Conservation (phyloP, 2,888 invertebrate genomes). For the Drosophila crucigera region DNA sequence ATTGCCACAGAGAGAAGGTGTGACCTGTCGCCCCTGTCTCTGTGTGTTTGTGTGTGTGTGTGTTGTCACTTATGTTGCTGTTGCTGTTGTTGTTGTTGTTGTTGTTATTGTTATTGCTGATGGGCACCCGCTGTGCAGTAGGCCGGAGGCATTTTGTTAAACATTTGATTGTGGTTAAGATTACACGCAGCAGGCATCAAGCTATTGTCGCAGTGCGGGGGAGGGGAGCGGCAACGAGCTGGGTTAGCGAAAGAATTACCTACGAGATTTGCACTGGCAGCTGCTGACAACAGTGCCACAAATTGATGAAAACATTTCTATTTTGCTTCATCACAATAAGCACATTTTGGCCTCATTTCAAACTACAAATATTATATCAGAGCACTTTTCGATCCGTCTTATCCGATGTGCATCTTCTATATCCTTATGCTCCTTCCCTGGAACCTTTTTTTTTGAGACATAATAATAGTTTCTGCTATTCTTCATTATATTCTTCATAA, state of each 20-base stretch:
- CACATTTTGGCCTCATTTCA: background rate
- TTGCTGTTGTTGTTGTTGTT: conserved; percentile 10
- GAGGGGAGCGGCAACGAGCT: background rate
- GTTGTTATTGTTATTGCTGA: conserved; percentile 53
- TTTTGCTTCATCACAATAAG: background rate
- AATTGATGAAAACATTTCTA: conserved; percentile 3
- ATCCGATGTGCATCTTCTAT: background rate
- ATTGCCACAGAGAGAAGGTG: conserved; percentile 62
- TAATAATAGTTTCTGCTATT: no score
- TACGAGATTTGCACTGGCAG: conserved; percentile 18
- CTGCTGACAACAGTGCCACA: conserved; percentile 21
- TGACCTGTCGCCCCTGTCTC: conserved; percentile 57
- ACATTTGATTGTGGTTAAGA: conserved; percentile 76
- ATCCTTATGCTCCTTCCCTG: background rate
- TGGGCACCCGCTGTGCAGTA: conserved; percentile 53
- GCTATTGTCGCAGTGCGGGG: background rate
- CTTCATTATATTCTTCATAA: no score
- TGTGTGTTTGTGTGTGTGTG: background rate
- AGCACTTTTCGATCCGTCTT: background rate
- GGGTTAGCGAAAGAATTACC: conserved; percentile 3
- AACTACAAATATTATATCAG: background rate
- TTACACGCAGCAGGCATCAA: conserved; percentile 55
- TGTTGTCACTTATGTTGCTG: conserved; percentile 26
- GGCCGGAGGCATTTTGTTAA: conserved; percentile 70
- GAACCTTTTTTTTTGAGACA: no score